A percentile compares a stretch with the other conserved stretches of the same genome.
Conservation (phyloP, 2,113 vertebrate species). For the Arizona elegans region DNA sequence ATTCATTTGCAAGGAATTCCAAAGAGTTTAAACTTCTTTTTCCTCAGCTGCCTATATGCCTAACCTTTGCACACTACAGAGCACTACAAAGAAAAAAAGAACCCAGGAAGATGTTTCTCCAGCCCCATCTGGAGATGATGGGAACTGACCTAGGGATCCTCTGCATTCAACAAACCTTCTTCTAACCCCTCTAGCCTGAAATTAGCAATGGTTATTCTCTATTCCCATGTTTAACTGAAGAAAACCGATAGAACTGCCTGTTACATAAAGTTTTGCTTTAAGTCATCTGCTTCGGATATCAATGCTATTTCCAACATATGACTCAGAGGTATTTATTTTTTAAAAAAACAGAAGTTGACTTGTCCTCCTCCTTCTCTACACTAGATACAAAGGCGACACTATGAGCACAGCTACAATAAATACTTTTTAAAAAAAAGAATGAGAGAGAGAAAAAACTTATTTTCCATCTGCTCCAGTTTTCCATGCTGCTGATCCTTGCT, state of each 20-base stretch:
- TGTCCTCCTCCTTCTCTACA: neutral
- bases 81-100: neutral
- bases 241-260: neutral
- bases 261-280: neutral
- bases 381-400: neutral
- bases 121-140: neutral
- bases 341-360: neutral
- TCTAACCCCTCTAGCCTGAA: neutral
- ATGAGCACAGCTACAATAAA: neutral
- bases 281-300: neutral
- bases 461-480: conserved; percentile 2
- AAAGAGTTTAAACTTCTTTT: neutral
- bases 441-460: neutral
- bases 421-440: neutral
- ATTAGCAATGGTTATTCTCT: neutral
- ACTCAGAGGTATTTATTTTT: neutral
- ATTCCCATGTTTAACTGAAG: neutral
- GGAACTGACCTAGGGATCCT: neutral
- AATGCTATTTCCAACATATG: neutral
- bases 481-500: neutral
- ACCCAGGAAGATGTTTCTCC: neutral
- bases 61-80: neutral
- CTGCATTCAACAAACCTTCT: neutral
- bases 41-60: neutral
- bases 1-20: neutral